Evolutionary conservation across 1,140 invertebrate genomes (phyloP).

Genomic region (Ceratina australensis): DNA sequence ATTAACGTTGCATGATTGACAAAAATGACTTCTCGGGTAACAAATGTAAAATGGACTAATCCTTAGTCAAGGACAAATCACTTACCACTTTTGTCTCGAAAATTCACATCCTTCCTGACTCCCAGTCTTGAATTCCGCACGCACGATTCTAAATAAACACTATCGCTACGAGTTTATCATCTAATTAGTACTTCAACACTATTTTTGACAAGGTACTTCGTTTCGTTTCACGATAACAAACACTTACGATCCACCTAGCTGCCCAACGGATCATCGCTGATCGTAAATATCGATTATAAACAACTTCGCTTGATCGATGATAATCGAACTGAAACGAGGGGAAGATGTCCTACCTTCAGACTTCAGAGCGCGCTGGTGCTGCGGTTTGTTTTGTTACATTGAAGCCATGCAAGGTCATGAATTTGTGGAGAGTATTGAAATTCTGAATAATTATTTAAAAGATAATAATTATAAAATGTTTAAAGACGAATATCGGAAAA

Average conservation of each 20-base stretch:
- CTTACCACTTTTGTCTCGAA: background rate
- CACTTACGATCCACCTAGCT: background rate
- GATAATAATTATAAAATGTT: conserved; percentile 1
- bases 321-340: background rate
- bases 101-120: background rate
- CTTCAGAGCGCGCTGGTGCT: background rate
- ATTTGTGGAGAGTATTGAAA: background rate
- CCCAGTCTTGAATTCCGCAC: background rate
- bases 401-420: background rate
- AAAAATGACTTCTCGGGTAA: background rate
- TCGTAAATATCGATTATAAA: too few relatives aligned
- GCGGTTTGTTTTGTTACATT: background rate
- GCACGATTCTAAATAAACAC: background rate
- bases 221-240: background rate
- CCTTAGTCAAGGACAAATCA: background rate
- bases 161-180: background rate
- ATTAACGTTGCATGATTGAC: background rate
- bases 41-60: too few relatives aligned
- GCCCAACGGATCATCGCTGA: too few relatives aligned
- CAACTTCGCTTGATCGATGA: background rate
- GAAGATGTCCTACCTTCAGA: too few relatives aligned
- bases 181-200: background rate
- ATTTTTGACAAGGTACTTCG: background rate
- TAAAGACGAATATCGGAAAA: background rate
- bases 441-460: background rate